A percentile compares a stretch with the other conserved stretches of the same genome.
Evolutionary conservation across 2,888 invertebrate genomes (phyloP).

Genomic region (Boloria selene): DNA sequence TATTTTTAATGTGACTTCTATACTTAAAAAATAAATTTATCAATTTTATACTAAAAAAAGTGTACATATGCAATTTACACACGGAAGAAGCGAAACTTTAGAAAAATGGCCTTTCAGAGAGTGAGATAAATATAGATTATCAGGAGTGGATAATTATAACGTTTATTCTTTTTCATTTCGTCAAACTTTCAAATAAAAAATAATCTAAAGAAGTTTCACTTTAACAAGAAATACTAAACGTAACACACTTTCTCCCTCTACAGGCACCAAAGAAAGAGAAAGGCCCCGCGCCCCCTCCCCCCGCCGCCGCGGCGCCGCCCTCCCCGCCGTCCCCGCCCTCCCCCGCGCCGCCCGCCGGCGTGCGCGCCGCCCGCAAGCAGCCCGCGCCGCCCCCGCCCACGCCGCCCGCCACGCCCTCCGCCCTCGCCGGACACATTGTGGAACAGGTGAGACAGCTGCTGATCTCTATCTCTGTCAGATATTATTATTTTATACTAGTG

Average conservation of each 20-base stretch:
- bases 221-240: background rate
- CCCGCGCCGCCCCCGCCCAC: conserved; percentile 86
- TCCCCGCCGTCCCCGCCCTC: conserved; percentile 41
- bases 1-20: too few relatives aligned
- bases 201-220: too few relatives aligned
- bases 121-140: too few relatives aligned
- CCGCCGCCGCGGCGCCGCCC: conserved; percentile 51
- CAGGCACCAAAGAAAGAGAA: conserved; percentile 91
- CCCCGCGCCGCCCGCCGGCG: conserved; percentile 47
- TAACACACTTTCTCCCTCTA: background rate
- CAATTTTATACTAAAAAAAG: too few relatives aligned
- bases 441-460: conserved; percentile 55
- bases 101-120: too few relatives aligned
- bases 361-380: conserved; percentile 44
- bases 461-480: background rate
- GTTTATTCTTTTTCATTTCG: too few relatives aligned
- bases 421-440: conserved; percentile 66
- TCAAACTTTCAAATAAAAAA: too few relatives aligned
- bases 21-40: too few relatives aligned
- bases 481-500: too few relatives aligned
- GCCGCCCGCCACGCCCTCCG: conserved; percentile 42
- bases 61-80: too few relatives aligned
- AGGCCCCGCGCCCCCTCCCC: conserved; percentile 90
- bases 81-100: too few relatives aligned
- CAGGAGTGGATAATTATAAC: too few relatives aligned